Conservation (phyloP, 2,797 vertebrate species). For the Adrianichthys oophorus region DNA sequence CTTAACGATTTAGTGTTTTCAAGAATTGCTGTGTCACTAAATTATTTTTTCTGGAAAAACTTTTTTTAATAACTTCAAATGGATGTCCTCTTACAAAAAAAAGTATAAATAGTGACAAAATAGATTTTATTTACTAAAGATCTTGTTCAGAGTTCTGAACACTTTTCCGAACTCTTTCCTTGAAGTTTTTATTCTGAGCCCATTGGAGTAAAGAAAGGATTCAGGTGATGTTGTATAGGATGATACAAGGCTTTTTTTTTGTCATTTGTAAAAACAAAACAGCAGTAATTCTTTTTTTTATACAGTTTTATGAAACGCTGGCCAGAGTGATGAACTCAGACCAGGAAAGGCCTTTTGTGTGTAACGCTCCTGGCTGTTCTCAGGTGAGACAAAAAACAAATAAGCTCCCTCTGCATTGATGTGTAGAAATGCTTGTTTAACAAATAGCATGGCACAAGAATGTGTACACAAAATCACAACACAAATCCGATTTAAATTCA, state of each 20-base stretch:
- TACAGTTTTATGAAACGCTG: slow-evolving; percentile 96
- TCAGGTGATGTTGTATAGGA: slow-evolving; percentile 17
- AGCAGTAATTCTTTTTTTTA: slow-evolving; percentile 36
- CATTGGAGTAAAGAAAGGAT: slow-evolving; percentile 23
- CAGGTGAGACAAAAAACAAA: slow-evolving; percentile 85
- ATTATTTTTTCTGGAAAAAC: too few species aligned
- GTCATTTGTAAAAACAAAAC: slow-evolving; percentile 23
- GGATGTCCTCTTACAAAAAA: too few species aligned
- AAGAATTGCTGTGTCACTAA: too few species aligned
- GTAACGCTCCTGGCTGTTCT: slow-evolving; percentile 97
- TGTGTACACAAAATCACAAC: too few species aligned
- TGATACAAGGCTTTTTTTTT: slow-evolving; percentile 37
- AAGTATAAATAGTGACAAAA: too few species aligned
- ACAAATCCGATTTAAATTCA: too few species aligned
- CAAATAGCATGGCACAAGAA: too few species aligned
- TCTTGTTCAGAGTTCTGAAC: slow-evolving; percentile 9
- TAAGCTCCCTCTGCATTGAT: not conserved
- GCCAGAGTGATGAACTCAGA: slow-evolving; percentile 99
- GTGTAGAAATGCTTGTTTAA: too few species aligned
- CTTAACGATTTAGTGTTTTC: too few species aligned
- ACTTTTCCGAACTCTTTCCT: slow-evolving; percentile 18
- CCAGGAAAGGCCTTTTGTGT: slow-evolving; percentile 98
- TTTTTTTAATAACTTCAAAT: too few species aligned
- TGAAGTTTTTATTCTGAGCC: slow-evolving; percentile 22
- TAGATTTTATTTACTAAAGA: too few species aligned